phyloP scores from a whole-genome alignment of 2,797 vertebrate species.

The Harpagifer antarcticus region DNA sequence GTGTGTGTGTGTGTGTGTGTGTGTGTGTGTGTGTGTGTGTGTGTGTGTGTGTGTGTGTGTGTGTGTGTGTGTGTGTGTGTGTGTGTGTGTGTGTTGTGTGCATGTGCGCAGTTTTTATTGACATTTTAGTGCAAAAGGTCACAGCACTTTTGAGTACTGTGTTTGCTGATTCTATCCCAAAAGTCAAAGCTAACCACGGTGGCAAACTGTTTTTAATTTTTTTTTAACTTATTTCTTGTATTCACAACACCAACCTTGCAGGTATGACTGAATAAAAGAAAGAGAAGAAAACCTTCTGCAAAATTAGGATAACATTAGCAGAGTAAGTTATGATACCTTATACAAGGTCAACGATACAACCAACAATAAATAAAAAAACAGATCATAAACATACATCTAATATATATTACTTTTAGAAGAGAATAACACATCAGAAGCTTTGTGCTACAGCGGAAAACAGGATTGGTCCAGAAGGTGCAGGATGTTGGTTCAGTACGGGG shows the following conservation, averaged over 20 bases:
- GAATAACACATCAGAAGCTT: not conserved
- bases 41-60: no score
- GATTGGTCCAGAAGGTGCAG: not conserved
- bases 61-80: no score
- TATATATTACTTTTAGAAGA: no score
- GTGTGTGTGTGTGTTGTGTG: no score
- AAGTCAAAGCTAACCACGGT: conserved; percentile 45
- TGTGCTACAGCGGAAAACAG: not conserved
- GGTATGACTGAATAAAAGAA: not conserved
- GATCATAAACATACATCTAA: not conserved
- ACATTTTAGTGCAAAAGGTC: conserved; percentile 74
- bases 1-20: conserved; percentile 6
- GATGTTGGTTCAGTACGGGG: not conserved
- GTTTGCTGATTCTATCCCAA: conserved; percentile 53
- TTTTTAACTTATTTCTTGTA: no score
- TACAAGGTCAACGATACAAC: not conserved
- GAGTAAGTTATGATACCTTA: not conserved
- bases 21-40: not conserved
- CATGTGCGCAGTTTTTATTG: conserved; percentile 46
- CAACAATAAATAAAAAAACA: not conserved
- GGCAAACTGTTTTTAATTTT: not conserved
- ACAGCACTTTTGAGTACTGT: conserved; percentile 56
- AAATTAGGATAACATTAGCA: not conserved
- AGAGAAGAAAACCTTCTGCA: not conserved
- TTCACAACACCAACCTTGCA: not conserved